Percentiles rank a stretch among this genome's conserved stretches.
Evolutionary conservation across 2,113 vertebrate genomes (phyloP).

Genomic region (Phylloscopus whistleri): DNA sequence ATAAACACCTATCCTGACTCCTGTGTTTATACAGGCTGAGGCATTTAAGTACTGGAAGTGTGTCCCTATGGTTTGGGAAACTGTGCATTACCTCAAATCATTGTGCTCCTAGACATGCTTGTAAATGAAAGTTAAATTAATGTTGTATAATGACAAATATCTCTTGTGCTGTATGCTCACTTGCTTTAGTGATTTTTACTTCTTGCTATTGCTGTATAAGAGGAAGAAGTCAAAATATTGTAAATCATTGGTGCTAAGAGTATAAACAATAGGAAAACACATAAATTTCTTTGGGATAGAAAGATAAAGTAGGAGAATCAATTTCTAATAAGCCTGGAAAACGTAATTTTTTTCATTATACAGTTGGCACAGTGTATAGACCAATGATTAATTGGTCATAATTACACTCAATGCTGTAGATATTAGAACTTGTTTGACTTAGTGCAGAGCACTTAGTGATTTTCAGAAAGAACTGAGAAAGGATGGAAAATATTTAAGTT

Average conservation of each 20-base stretch:
- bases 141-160: background rate
- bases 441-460: background rate
- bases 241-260: background rate
- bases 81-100: background rate
- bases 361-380: background rate
- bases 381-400: background rate
- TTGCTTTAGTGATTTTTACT: background rate
- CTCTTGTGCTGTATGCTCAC: background rate
- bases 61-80: background rate
- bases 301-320: background rate
- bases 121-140: background rate
- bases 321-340: background rate
- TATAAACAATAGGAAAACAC: background rate
- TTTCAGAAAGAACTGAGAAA: background rate
- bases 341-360: background rate
- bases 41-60: background rate
- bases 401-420: background rate
- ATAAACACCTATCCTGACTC: background rate
- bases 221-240: background rate
- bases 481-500: background rate
- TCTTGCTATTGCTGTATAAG: background rate
- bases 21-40: background rate
- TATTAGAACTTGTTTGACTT: background rate
- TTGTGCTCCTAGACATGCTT: background rate
- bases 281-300: background rate